Evolutionary conservation across 2,113 vertebrate genomes (phyloP).

Genomic region (Amphiprion ocellaris): DNA sequence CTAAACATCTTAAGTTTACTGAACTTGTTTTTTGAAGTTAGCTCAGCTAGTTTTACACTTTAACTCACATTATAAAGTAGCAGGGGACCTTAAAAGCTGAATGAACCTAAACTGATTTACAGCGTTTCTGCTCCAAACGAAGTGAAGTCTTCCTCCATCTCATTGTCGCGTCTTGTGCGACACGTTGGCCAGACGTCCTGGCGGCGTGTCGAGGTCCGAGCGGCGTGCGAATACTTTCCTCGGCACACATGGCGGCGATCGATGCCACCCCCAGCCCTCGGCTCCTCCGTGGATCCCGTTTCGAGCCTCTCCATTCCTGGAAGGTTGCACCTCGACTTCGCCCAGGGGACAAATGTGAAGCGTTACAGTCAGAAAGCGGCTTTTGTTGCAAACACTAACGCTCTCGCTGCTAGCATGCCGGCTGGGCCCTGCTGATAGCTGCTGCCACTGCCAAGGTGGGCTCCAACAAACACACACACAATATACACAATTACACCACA

Average conservation of each 20-base stretch:
- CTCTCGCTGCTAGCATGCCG: slow-evolving; percentile 71
- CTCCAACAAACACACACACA: slow-evolving; percentile 52
- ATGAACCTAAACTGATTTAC: too few relatives aligned
- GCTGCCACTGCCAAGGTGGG: slow-evolving; percentile 71
- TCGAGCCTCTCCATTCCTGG: slow-evolving; percentile 54
- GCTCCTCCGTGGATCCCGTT: slow-evolving; percentile 33
- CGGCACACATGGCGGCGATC: slow-evolving; percentile 64
- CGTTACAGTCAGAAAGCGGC: slow-evolving; percentile 61
- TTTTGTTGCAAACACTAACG: slow-evolving; percentile 69
- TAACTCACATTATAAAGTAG: too few relatives aligned
- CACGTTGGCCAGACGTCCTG: slow-evolving; percentile 43
- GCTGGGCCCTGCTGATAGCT: slow-evolving; percentile 76
- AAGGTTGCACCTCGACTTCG: slow-evolving; percentile 69
- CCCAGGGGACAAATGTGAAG: slow-evolving; percentile 69
- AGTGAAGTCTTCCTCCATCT: slow-evolving; percentile 32
- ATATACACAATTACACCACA: slow-evolving; percentile 3
- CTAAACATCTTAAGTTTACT: too few relatives aligned
- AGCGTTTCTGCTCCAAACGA: background rate
- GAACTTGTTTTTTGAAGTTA: too few relatives aligned
- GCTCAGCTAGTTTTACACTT: too few relatives aligned
- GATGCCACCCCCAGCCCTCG: slow-evolving; percentile 23
- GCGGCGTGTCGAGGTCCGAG: slow-evolving; percentile 48
- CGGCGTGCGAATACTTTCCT: slow-evolving; percentile 28
- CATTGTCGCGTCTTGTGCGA: slow-evolving; percentile 32
- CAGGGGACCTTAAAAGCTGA: too few relatives aligned